Evolutionary conservation across 1,140 invertebrate species (phyloP), one percentile per base, ranked within the genome.

Genomic region (Hycleus phaleratus): DNA sequence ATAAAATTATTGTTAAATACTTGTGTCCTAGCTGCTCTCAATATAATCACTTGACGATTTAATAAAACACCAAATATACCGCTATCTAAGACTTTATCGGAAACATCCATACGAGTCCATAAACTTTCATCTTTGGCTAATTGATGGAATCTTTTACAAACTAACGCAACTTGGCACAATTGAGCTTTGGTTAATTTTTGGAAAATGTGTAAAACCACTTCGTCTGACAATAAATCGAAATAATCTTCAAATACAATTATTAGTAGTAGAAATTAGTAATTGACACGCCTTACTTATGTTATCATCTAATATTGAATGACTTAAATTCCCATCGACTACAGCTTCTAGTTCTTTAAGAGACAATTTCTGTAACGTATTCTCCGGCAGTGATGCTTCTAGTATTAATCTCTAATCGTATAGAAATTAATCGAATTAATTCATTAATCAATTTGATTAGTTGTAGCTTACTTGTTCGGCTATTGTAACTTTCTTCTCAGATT

Each of bases 41-140:
- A 70, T 40, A 90, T 83, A 57, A 84, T 75, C 0, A 89, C 82
- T 64, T 90, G 88, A 58, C 88, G 77, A 18, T 79, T 78, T 18
- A 93, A 58, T 58, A 94, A 81, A 53, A 81, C 78, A 4, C 85
- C 86, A 4, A 94, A 68, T 1, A 84, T 81, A 11, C 83, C 83
- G 18, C 81, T 76, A 24, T 76, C 69, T 8, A 94, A 68, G 2
- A 82, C 79, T 65, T 83, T 86, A 63, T 82, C 78, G 26, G 86
- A 85, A 6, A 93, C 75, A 76, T 94, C 91, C 59, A 94, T 74
- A 52, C 90, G 79, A 40, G 82, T 82, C 92, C 92, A 95, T 3
- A 95, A 73, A 2, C 82, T 85, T 64, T 93, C 90, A 72, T 94
- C 91, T 46, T 83, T 83, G 18, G 84, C 82, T 61, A 93, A 78